Evolutionary conservation across 2,797 vertebrate species (phyloP).

Genomic region (Stomatorhinus walkeri): DNA sequence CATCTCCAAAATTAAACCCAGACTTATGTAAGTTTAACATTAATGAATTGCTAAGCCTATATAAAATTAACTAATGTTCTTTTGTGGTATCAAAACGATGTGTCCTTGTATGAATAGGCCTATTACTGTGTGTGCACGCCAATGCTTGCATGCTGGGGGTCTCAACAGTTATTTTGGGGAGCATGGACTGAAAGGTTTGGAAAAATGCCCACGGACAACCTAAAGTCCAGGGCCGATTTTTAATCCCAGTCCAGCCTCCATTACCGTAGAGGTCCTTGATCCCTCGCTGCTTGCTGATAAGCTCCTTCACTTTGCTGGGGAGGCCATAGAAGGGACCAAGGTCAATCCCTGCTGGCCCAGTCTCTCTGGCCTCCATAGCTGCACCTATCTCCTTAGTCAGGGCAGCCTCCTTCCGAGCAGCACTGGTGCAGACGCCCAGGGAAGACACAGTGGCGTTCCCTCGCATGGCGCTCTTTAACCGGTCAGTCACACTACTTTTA

Average conservation of each 20-base stretch:
- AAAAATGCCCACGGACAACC: neutral
- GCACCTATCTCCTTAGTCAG: constrained; percentile 75
- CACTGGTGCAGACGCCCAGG: constrained; percentile 56
- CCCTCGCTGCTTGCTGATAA: constrained; percentile 71
- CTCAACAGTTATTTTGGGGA: too few species aligned
- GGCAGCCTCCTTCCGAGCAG: constrained; percentile 66
- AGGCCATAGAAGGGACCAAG: constrained; percentile 92
- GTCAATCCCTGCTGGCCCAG: constrained; percentile 56
- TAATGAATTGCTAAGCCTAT: neutral
- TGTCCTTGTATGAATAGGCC: neutral
- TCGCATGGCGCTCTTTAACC: constrained; percentile 78
- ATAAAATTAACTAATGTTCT: neutral
- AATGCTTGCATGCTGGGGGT: too few species aligned
- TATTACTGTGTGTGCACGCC: too few species aligned
- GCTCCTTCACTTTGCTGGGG: constrained; percentile 83
- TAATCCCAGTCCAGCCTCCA: neutral
- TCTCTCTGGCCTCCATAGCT: constrained; percentile 66
- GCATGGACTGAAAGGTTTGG: too few species aligned
- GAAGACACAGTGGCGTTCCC: constrained; percentile 69
- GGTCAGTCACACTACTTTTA: constrained; percentile 70
- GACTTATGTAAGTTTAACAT: neutral
- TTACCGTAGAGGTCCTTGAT: constrained; percentile 84
- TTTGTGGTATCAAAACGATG: neutral
- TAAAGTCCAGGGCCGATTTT: neutral
- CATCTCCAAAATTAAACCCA: neutral